Evolutionary conservation across 2,888 invertebrate genomes (phyloP), one percentile per base, ranked within the genome.

Genomic region (Machimus atricapillus): DNA sequence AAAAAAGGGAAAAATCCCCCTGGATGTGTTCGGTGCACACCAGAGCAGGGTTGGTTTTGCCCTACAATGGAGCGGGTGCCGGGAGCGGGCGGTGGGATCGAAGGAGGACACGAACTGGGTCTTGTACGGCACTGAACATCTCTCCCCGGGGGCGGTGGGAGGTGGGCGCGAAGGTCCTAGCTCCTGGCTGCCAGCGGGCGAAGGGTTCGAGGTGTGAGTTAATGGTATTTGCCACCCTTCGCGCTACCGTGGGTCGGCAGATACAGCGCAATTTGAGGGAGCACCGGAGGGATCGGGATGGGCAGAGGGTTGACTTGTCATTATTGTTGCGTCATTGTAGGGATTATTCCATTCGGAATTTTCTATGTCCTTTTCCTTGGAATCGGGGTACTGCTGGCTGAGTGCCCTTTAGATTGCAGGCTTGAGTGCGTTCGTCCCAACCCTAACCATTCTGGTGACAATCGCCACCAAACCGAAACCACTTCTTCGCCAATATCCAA

Each of bases 281-380:
- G 46, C 85, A 19, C n/a, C n/a, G n/a, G 16, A 40, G 52, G 23
- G 43, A 43, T 23, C 34, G 78, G 76, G 66, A 73, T 87, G 79
- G 77, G 23, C 4, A 27, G 23, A 12, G 85, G 78, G 2, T 82
- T 73, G 86, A 81, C 78, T 58, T 77, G 87, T 58, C 81, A 83
- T 66, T 77, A 76, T 85, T 85, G 85, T 87, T 89, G 86, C 73
- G 52, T 82, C 87, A 76, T 83, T 77, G 58, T 83, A 52, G 77
- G 85, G 85, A 87, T 83, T 87, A 86, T 52, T 87, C 87, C 77
- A 78, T 73, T 87, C 40, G 79, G 76, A 81, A 16, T 74, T 73
- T 85, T 77, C 79, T 77, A 37, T 86, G 76, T 86, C 87, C 77
- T 83, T 85, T 76, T 66, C 77, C 66, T 74, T 27, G 46, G 56